These are phyloP conservation scores for Torymus tubicola DNA, from an alignment of 2,888 invertebrate species.

Conservation along the genomic window DNA sequence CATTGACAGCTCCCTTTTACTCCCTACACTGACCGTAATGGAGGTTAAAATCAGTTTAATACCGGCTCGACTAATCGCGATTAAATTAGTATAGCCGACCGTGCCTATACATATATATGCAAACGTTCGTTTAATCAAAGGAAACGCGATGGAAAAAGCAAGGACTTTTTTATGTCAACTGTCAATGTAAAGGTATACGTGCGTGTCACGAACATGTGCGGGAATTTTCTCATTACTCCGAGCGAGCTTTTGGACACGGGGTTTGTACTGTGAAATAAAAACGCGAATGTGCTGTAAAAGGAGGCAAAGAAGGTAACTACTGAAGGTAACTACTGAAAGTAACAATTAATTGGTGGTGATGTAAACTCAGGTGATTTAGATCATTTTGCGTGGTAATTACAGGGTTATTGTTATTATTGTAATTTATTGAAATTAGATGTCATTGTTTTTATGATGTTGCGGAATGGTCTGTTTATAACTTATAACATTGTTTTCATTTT, in stretches of 20 bases:
- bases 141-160: background rate
- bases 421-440: too few species aligned
- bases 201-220: background rate
- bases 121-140: slow-evolving; percentile 35
- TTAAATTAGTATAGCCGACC: too few species aligned
- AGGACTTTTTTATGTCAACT: background rate
- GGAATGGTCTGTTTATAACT: too few species aligned
- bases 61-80: slow-evolving; percentile 8
- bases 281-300: background rate
- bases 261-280: background rate
- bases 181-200: background rate
- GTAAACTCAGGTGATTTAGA: background rate
- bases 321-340: too few species aligned
- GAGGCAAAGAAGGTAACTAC: slow-evolving; percentile 18
- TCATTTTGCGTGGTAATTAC: background rate
- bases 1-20: too few species aligned
- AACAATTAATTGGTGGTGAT: slow-evolving; percentile 2
- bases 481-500: too few species aligned
- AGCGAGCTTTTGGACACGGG: slow-evolving; percentile 8
- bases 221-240: slow-evolving; percentile 30
- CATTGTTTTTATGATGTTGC: too few species aligned
- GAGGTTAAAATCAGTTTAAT: slow-evolving; percentile 14
- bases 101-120: background rate
- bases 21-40: background rate
- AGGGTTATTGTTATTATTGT: too few species aligned